Evolutionary conservation across 1,140 invertebrate species (phyloP).

Genomic region (Drosophila bipectinata): DNA sequence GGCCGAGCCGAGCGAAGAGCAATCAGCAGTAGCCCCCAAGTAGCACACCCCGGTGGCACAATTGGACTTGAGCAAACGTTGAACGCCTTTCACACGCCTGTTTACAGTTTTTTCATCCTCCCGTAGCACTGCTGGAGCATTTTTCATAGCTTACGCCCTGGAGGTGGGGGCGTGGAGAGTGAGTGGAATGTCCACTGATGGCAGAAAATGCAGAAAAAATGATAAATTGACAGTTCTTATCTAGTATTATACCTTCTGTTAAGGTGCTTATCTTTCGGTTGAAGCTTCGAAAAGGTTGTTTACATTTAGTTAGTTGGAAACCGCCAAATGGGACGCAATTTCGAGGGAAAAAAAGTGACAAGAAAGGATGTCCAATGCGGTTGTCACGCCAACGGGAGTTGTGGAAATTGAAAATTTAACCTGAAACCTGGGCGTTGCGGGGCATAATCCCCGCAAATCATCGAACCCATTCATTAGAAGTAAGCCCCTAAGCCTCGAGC

Average conservation of each 20-base stretch:
- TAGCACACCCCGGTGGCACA: not conserved
- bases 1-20: slow-evolving; percentile 1
- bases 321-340: slow-evolving; percentile 17
- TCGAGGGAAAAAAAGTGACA: not conserved
- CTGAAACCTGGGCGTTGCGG: not conserved
- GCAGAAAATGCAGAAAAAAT: slow-evolving; percentile 21
- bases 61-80: slow-evolving; percentile 43
- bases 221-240: slow-evolving; percentile 79
- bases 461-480: slow-evolving; percentile 32
- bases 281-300: slow-evolving; percentile 28
- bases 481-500: slow-evolving; percentile 28
- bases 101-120: slow-evolving; percentile 23
- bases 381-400: slow-evolving; percentile 18
- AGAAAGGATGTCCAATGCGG: not conserved
- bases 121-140: slow-evolving; percentile 2
- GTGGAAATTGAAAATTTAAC: too few species aligned
- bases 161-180: not conserved
- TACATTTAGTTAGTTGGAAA: slow-evolving; percentile 46
- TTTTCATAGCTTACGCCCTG: slow-evolving; percentile 36
- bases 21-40: slow-evolving; percentile 11
- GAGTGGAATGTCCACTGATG: too few species aligned
- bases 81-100: slow-evolving; percentile 60
- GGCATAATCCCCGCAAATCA: slow-evolving; percentile 32
- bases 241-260: slow-evolving; percentile 49
- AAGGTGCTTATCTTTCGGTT: slow-evolving; percentile 15